Conservation (phyloP, 2,797 vertebrate genomes). For the Glossophaga mutica region DNA sequence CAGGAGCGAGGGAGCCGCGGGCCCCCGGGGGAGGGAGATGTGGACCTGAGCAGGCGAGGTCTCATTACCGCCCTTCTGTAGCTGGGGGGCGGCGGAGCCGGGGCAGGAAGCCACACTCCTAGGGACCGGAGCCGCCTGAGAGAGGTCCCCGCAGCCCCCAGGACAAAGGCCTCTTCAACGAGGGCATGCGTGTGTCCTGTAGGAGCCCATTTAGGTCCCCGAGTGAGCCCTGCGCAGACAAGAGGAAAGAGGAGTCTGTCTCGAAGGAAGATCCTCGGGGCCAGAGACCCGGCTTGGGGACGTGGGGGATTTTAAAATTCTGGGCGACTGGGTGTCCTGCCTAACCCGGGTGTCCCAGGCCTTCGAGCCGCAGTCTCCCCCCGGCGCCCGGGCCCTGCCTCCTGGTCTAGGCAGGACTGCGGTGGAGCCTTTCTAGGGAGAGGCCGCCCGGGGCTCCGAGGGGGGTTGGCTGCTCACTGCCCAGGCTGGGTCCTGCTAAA, state of each 20-base stretch:
- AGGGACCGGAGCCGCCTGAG: neutral
- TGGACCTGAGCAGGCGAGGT: neutral
- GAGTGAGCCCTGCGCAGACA: neutral
- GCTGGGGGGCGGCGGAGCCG: neutral
- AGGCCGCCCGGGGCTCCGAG: neutral
- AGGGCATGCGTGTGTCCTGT: rapidly evolving
- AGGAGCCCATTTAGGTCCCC: neutral
- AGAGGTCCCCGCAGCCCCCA: rapidly evolving
- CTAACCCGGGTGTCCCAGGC: neutral
- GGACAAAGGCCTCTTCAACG: neutral
- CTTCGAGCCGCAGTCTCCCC: neutral
- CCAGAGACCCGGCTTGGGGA: neutral
- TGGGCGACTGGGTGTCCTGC: rapidly evolving
- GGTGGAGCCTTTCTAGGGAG: neutral
- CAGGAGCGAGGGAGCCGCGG: neutral
- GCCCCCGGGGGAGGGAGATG: neutral
- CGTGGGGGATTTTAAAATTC: neutral
- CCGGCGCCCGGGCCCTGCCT: neutral
- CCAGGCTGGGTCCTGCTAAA: neutral
- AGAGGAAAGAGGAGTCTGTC: neutral
- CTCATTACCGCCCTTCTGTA: too few species aligned
- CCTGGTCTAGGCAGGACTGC: neutral
- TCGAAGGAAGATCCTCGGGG: neutral
- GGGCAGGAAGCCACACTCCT: neutral
- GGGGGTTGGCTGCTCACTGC: neutral